Percentiles rank a stretch among this genome's conserved stretches.
These are phyloP conservation scores for Parapsyche elsis DNA, from an alignment of 1,140 invertebrate species.

Conservation along the genomic window DNA sequence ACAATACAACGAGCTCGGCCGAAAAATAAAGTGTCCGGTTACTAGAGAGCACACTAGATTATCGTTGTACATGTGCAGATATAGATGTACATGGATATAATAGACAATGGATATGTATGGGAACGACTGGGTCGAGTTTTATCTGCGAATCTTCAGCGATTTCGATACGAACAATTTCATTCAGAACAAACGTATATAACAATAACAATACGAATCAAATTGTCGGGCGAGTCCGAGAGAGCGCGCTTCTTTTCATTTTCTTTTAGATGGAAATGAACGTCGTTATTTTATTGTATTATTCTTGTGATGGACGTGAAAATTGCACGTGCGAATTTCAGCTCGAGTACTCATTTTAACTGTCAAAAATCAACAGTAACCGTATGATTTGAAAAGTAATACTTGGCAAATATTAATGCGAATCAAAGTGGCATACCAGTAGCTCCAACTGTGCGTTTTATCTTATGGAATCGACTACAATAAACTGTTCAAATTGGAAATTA, in stretches of 20 bases:
- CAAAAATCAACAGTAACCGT: too few species aligned
- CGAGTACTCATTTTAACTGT: too few species aligned
- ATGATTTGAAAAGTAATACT: too few species aligned
- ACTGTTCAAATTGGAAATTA: too few species aligned
- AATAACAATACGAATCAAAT: constrained; percentile 8
- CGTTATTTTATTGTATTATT: too few species aligned
- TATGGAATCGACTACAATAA: too few species aligned
- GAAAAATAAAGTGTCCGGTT: constrained; percentile 57
- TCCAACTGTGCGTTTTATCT: too few species aligned
- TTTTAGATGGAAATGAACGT: neutral
- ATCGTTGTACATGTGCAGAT: constrained; percentile 19
- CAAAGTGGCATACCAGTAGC: too few species aligned
- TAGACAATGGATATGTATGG: constrained; percentile 8
- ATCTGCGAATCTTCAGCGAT: neutral
- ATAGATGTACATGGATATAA: neutral
- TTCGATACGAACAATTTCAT: neutral
- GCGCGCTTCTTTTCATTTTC: neutral
- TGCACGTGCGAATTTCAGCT: too few species aligned
- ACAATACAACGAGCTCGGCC: neutral
- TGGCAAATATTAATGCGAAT: too few species aligned
- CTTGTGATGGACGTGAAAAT: too few species aligned
- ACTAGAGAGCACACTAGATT: constrained; percentile 42
- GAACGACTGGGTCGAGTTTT: constrained; percentile 6
- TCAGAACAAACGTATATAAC: neutral
- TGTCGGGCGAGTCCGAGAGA: neutral